phyloP scores from a whole-genome alignment of 2,888 invertebrate species.

The Fragum sueziense region DNA sequence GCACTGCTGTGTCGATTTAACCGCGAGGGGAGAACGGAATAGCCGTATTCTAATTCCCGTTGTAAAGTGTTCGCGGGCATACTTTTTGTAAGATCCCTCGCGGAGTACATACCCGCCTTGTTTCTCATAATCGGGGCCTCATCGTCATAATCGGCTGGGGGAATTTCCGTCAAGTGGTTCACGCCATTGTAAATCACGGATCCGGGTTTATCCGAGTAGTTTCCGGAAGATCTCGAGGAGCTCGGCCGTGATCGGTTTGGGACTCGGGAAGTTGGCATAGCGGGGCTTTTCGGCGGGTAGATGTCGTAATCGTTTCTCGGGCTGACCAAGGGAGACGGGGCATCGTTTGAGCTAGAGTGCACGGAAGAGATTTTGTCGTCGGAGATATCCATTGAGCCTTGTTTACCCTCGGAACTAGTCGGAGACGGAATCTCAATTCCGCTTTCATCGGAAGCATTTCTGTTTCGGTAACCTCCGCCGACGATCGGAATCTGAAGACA shows the following conservation, averaged over 20 bases:
- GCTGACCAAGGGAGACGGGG: slow-evolving; percentile 49
- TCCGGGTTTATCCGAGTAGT: slow-evolving; percentile 57
- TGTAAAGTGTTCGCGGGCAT: slow-evolving; percentile 47
- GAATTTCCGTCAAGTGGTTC: slow-evolving; percentile 59
- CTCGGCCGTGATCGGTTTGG: slow-evolving; percentile 57
- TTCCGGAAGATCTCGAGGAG: slow-evolving; percentile 63
- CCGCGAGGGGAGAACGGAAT: slow-evolving; percentile 50
- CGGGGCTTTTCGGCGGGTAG: slow-evolving; percentile 41
- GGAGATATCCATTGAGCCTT: slow-evolving; percentile 43
- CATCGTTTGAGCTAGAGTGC: slow-evolving; percentile 49
- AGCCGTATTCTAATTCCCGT: slow-evolving; percentile 51
- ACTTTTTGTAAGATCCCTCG: slow-evolving; percentile 42
- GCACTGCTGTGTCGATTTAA: slow-evolving; percentile 39
- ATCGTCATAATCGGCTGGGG: slow-evolving; percentile 66
- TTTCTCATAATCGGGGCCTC: slow-evolving; percentile 58
- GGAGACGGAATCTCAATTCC: slow-evolving; percentile 70
- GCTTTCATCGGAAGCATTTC: slow-evolving; percentile 70
- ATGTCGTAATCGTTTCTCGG: slow-evolving; percentile 57
- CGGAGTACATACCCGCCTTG: slow-evolving; percentile 40
- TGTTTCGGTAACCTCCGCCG: slow-evolving; percentile 43
- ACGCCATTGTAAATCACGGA: slow-evolving; percentile 44
- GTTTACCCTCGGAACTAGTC: slow-evolving; percentile 57
- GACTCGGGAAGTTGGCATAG: slow-evolving; percentile 22
- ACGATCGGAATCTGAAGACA: slow-evolving; percentile 71
- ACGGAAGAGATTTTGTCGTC: slow-evolving; percentile 56